phyloP scores from a whole-genome alignment of 2,797 vertebrate genomes.

The Tauraco hartlaubi region DNA sequence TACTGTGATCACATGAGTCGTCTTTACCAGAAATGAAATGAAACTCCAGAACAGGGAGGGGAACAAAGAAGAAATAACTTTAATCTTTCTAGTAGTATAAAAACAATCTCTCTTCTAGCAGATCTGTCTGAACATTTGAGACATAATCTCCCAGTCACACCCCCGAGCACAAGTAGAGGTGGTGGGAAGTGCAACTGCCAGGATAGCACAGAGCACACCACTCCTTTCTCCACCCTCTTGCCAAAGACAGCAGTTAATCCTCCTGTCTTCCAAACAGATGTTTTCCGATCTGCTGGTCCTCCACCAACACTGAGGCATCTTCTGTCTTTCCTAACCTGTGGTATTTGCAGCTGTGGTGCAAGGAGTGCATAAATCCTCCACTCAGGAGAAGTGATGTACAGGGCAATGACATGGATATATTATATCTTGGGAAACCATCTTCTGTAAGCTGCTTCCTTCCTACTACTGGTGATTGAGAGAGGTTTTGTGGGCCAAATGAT shows the following conservation, averaged over 20 bases:
- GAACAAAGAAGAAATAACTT: not conserved
- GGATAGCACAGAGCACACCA: not conserved
- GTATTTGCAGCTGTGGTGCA: conserved; percentile 1
- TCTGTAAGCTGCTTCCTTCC: not conserved
- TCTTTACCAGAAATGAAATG: not conserved
- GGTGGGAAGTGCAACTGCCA: not conserved
- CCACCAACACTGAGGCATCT: not conserved
- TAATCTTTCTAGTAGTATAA: not conserved
- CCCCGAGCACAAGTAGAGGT: not conserved
- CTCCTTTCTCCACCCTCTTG: not conserved
- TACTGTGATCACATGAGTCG: not conserved
- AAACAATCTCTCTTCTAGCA: not conserved
- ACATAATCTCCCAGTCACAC: not conserved
- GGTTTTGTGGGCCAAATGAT: not conserved
- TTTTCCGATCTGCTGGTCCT: not conserved
- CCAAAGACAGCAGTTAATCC: not conserved
- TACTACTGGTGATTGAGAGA: not conserved
- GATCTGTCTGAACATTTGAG: not conserved
- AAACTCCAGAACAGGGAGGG: not conserved
- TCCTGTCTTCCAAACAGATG: not conserved
- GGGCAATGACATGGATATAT: not conserved
- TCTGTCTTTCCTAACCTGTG: not conserved
- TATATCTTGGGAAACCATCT: not conserved
- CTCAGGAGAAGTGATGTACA: not conserved
- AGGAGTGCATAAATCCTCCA: not conserved